phyloP scores from a whole-genome alignment of 2,797 vertebrate genomes.

The Platyrinchus mystaceus region DNA sequence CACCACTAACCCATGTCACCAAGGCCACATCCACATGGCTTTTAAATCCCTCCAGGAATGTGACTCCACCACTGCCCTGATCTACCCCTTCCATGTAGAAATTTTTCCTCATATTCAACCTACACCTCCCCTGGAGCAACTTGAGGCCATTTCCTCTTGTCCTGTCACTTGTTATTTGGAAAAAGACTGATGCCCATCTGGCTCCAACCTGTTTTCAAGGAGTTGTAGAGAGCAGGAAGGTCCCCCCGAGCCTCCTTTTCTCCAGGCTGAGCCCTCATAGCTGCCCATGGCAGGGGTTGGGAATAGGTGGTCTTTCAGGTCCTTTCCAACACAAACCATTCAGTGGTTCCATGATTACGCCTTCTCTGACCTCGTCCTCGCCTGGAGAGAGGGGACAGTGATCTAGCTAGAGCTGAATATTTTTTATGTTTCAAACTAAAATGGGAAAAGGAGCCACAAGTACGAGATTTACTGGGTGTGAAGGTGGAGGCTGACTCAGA shows the following conservation, averaged over 20 bases:
- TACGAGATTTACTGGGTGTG: background rate
- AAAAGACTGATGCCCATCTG: background rate
- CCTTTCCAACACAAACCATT: background rate
- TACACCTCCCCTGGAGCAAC: background rate
- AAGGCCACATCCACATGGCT: background rate
- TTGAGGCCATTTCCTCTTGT: background rate
- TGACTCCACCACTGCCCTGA: background rate
- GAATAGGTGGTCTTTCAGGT: background rate
- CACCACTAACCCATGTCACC: background rate
- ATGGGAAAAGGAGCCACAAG: background rate
- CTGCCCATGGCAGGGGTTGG: background rate
- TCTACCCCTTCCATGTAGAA: background rate
- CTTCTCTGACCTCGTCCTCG: background rate
- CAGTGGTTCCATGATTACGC: background rate
- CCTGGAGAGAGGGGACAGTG: accelerated
- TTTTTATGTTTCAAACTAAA: background rate
- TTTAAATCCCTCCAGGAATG: background rate
- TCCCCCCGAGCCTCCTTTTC: background rate
- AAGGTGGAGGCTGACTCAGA: slow-evolving; percentile 27
- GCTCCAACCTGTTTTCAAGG: background rate
- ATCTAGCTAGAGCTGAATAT: background rate
- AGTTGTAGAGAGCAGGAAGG: background rate
- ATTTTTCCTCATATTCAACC: background rate
- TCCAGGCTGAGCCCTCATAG: background rate
- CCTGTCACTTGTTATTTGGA: background rate